Evolutionary conservation across 2,888 invertebrate genomes (phyloP).

Genomic region (Acanthosepion esculentum): DNA sequence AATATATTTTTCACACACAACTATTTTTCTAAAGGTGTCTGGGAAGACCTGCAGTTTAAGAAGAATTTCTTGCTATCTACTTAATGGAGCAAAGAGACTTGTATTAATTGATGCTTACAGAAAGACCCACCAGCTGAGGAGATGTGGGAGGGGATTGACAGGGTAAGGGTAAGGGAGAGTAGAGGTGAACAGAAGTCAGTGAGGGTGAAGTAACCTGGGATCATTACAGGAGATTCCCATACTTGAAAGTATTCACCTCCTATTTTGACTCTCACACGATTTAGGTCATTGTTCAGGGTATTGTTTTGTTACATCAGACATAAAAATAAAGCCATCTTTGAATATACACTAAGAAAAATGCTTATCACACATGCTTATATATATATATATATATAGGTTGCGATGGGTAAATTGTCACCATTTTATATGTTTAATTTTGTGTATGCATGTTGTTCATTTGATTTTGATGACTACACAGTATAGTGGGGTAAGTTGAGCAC

Average conservation of each 20-base stretch:
- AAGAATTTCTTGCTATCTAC: neutral
- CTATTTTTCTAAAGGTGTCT: neutral
- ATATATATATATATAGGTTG: too few species aligned
- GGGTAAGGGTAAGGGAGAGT: too few species aligned
- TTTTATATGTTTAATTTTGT: too few species aligned
- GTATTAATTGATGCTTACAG: neutral
- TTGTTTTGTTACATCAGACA: neutral
- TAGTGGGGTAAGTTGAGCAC: too few species aligned
- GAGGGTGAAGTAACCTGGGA: constrained; percentile 17
- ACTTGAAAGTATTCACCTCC: neutral
- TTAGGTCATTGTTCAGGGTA: neutral
- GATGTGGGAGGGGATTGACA: neutral
- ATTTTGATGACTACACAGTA: too few species aligned
- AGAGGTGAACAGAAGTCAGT: neutral
- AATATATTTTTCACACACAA: too few species aligned
- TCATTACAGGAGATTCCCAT: neutral
- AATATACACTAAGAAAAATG: too few species aligned
- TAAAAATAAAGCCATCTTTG: too few species aligned
- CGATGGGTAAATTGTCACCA: too few species aligned
- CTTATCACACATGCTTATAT: too few species aligned
- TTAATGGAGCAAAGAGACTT: neutral
- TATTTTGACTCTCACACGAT: neutral
- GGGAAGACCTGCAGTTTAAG: neutral
- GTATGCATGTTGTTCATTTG: too few species aligned
- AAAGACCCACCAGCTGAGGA: neutral